These are phyloP conservation scores for Eufriesea mexicana DNA, from an alignment of 1,140 invertebrate species.

Conservation along the genomic window DNA sequence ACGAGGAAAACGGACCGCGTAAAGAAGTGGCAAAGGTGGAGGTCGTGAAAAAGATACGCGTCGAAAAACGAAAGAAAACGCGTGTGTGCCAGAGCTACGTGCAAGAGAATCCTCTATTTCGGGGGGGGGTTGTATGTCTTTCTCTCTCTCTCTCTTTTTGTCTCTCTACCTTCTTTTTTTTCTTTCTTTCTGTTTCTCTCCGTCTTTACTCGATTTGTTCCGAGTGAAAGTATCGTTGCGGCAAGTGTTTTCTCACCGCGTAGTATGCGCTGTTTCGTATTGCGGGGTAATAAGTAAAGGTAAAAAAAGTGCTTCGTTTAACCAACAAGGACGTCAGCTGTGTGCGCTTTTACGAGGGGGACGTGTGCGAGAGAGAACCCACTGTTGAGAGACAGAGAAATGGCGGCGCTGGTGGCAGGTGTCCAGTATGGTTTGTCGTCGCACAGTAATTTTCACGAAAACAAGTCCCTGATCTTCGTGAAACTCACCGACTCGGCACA, in stretches of 20 bases:
- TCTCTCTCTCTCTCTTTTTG: conserved; percentile 19
- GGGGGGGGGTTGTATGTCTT: conserved; percentile 48
- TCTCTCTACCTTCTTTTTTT: conserved; percentile 13
- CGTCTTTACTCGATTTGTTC: conserved; percentile 23
- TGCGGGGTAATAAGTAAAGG: conserved; percentile 19
- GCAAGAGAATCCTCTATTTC: conserved; percentile 42
- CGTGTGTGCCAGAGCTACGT: conserved; percentile 40
- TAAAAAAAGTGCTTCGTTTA: conserved; percentile 54
- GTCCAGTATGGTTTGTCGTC: conserved; percentile 97
- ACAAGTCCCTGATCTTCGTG: conserved; percentile 95
- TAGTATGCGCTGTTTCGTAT: conserved; percentile 40
- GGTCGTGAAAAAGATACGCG: conserved; percentile 32
- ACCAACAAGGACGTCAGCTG: conserved; percentile 75
- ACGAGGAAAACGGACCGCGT: conserved; percentile 32
- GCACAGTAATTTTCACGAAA: conserved; percentile 91
- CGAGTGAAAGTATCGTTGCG: conserved; percentile 40
- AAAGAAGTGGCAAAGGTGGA: conserved; percentile 44
- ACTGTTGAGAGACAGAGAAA: conserved; percentile 84
- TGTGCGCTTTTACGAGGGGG: conserved; percentile 61
- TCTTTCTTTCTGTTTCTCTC: conserved; percentile 21
- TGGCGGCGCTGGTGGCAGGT: conserved; percentile 96
- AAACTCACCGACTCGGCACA: conserved; percentile 96
- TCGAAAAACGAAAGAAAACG: conserved; percentile 48
- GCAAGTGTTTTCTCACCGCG: conserved; percentile 31
- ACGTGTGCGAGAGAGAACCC: conserved; percentile 73